Evolutionary conservation across 1,140 invertebrate species (phyloP), one percentile per base, ranked within the genome.

Genomic region (Pygmarrhopalites habei): DNA sequence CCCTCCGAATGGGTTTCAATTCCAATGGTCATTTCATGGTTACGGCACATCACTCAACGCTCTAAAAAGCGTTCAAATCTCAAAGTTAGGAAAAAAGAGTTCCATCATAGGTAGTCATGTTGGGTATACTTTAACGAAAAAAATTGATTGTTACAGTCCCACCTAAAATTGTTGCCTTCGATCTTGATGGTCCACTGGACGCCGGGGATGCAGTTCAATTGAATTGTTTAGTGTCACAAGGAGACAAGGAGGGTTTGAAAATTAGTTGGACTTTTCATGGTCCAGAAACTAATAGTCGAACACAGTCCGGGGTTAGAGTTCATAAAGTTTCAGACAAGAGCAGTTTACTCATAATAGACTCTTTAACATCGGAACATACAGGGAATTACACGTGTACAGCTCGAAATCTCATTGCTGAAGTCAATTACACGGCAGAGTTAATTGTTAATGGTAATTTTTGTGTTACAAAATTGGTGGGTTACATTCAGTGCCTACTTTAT

Each of bases 271-370:
- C 56, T 21, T 65, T 65, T 35, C 61, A 64, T n/a, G 56, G 60
- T 19, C 23, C 28, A 4, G 58, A 64, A 14, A 57, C 57, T 14
- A 59, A 30, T 10, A 52, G 26, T 23, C 47, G 32, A 19, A 30
- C 19, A 19, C 65, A 67, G 53, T 56, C 29, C 21, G 66, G 66
- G 10, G 62, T 67, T 7, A 23, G 21, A n/a, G 44, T 46, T 10
- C 72, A 74, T 67, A 76, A 77, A 68, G 21, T 73, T 21, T 71
- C 71, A 23, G 62, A 77, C 52, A 77, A 77, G 72, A 80, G 83
- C 44, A 88, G 85, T 68, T 81, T 86, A 49, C 77, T 92, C 65
- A 87, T 84, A 61, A 89, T 92, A 70, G 84, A 88, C 70, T 83
- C 83, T 64, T 86, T 87, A 17, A 80, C 82, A 61, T 29, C 39